Base-by-base conservation (phyloP, 2,888 invertebrate species). In the Pachliopta kotzebuea region DNA sequence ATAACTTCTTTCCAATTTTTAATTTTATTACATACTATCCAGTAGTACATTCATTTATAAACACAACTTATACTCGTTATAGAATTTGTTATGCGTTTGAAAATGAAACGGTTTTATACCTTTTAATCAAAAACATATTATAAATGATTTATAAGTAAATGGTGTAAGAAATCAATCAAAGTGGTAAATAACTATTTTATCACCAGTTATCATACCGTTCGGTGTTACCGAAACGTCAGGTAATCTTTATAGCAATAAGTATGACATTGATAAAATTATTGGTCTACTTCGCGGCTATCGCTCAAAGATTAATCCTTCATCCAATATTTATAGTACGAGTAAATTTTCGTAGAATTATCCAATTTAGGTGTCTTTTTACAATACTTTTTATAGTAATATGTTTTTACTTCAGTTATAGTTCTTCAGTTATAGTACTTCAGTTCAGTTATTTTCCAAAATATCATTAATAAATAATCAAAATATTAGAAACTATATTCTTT, bases 211-310 rank as follows among this genome's bases (percentile, higher is more conserved):
- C 61, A 45, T 11, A 62, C 62, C 67, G 56, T 67, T 59, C 64
- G 62, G 62, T 67, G 58, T 59, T 21, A 45, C 56, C 56, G 61
- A 59, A 67, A 62, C 62, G 31, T 64, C 21, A 29, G 20, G 26
- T 67, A 64, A 67, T 64, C 64, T 60, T 50, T 59, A 17, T 26
- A 56, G 59, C 63, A 60, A 57, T 67, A 67, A 64, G 64, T 64
- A 23, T 64, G 59, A 59, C 53, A 62, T 29, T 42, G 20, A 50
- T 57, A 37, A 57, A 63, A 56, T 58, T 17, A 55, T 59, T 23
- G 14, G 45, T 45, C n/a, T 45, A n/a, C 45, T 45, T n/a, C 18
- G n/a, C 45, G 45, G 8, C 45, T n/a, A 45, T n/a, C n/a, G n/a
- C n/a, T 18, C 52, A 21, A 21, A 23, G 21, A 9, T 21, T 23